Conservation (phyloP, 2,888 invertebrate species). For the Lutraria lutraria region DNA sequence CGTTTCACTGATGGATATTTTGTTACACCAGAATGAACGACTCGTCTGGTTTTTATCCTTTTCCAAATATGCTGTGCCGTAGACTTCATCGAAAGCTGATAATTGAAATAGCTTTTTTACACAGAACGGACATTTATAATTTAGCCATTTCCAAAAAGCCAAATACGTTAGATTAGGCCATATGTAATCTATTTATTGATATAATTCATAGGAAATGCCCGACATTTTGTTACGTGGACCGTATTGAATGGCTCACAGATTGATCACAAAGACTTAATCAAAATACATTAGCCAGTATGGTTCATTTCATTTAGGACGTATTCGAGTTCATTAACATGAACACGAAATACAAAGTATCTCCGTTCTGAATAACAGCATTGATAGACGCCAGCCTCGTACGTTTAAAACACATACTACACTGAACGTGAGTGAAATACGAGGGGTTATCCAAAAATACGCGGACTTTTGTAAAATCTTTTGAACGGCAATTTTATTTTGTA, state of each 20-base stretch:
- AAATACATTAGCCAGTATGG: not conserved
- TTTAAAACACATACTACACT: too few relatives aligned
- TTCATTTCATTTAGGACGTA: not conserved
- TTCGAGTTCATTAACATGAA: not conserved
- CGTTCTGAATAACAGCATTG: not conserved
- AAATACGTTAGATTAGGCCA: not conserved
- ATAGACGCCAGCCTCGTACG: not conserved
- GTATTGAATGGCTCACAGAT: not conserved
- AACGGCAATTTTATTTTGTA: too few relatives aligned
- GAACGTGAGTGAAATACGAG: too few relatives aligned
- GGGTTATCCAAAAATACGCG: too few relatives aligned
- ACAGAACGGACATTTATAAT: not conserved
- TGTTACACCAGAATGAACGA: not conserved
- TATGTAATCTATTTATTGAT: not conserved
- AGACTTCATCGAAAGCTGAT: conserved; percentile 3
- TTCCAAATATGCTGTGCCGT: not conserved
- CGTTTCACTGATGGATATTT: not conserved
- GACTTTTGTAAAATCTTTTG: too few relatives aligned
- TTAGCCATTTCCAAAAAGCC: not conserved
- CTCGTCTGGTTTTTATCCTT: conserved; percentile 4
- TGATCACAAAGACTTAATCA: not conserved
- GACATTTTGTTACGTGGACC: not conserved
- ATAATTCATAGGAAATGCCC: not conserved
- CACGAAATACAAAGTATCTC: not conserved
- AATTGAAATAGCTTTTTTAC: conserved; percentile 17